These are phyloP conservation scores for Telmatochromis brichardi DNA, from an alignment of 2,113 vertebrate species.

Conservation along the genomic window DNA sequence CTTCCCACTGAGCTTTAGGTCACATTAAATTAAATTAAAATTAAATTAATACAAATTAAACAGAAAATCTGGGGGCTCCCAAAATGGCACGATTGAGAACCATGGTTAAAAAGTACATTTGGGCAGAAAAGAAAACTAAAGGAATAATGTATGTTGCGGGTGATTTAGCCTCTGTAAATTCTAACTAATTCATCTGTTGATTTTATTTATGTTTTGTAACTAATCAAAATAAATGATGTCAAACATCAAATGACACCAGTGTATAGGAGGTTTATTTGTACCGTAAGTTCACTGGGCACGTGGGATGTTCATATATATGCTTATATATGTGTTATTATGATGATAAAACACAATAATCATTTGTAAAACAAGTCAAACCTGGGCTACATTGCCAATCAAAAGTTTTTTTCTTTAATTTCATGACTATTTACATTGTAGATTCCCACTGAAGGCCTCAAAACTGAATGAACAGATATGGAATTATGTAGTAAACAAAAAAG, in stretches of 20 bases:
- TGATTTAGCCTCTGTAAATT: conserved; percentile 71
- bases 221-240: conserved; percentile 76
- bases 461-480: not conserved
- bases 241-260: conserved; percentile 43
- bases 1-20: not conserved
- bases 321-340: not conserved
- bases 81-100: conserved; percentile 48
- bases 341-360: not conserved
- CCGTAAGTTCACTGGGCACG: not conserved
- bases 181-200: conserved; percentile 73
- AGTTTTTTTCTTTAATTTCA: not conserved
- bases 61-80: conserved; percentile 31
- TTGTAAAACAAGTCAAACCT: accelerated
- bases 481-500: not conserved
- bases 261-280: not conserved
- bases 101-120: conserved; percentile 44
- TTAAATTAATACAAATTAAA: not conserved
- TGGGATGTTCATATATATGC: not conserved
- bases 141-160: conserved; percentile 53
- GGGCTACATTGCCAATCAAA: not conserved
- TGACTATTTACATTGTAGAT: not conserved
- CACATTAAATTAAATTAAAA: not conserved
- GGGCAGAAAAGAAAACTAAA: conserved; percentile 17
- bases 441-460: not conserved
- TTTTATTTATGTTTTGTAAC: conserved; percentile 80